Evolutionary conservation across 2,888 invertebrate species (phyloP), one percentile per base, ranked within the genome.

Genomic region (Steinernema scapterisci): DNA sequence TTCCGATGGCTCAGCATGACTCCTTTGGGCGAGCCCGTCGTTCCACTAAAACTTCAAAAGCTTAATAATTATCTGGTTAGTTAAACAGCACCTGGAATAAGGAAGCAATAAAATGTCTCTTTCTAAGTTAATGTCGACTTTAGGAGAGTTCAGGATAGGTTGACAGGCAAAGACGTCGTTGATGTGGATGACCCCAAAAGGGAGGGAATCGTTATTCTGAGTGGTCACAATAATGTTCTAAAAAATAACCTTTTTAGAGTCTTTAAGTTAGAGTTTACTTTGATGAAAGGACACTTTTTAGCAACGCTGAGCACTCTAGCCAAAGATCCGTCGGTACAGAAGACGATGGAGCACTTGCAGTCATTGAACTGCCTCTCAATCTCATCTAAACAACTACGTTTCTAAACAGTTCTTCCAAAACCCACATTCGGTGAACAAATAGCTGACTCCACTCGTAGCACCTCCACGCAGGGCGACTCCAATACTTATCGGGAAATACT

Each of bases 41-140:
- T 74, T 11, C 74, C 74, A 45, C 74, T 74, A 44, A 71, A 71
- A n/a, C n/a, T n/a, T n/a, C 23, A 13, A 71, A 5, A 19, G n/a
- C n/a, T n/a, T n/a, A n/a, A n/a, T n/a, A n/a, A n/a, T n/a, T n/a
- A n/a, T n/a, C n/a, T n/a, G n/a, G n/a, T n/a, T n/a, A n/a, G n/a
- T n/a, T n/a, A n/a, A n/a, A n/a, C n/a, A n/a, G n/a, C n/a, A 70
- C 70, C 70, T 94, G 0, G 94, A 94, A 88, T 93, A 94, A 0
- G 93, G 94, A 84, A 94, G 89, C 44, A 93, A 88, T 0, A 91
- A 91, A 3, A 92, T 87, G 80, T 93, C 92, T 16, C 92, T 90
- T 19, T 77, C 16, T 0, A 70, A 5, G 52, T 74, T 23, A n/a
- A 63, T 63, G 27, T 63, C 27, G 27, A 23, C 5, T 48, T 44